Evolutionary conservation across 2,113 vertebrate species (phyloP), one percentile per base, ranked within the genome.

Genomic region (Trogon melanurus): DNA sequence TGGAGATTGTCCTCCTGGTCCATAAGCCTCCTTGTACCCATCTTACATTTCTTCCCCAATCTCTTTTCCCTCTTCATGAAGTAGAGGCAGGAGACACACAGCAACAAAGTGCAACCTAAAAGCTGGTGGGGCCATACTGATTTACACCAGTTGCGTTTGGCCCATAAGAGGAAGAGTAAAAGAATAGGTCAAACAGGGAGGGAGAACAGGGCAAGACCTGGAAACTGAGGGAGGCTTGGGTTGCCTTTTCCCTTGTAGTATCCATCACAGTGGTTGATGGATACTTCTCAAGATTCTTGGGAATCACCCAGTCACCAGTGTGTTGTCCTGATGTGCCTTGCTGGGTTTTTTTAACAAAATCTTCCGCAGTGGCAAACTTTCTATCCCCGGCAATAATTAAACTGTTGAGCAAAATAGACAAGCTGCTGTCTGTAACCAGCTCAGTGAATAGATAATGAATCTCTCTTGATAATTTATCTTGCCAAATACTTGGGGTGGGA

Each of bases 391-490:
- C 58, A 78, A 19, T 96, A 78, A 85, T 83, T 70, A 75, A 88
- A 89, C 60, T 60, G 58, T 76, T 73, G 56, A 88, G 48, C 48
- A 90, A 88, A 95, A 88, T 4, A 94, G 58, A 78, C 64, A 96
- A 85, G 79, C 67, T 89, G 44, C 47, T 90, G 67, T 61, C 38
- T 88, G 60, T 80, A 80, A 58, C 64, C 32, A 86, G 44, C 20
- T 86, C 44, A 51, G 60, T 67, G 61, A 93, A 82, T 18, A 86
- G 65, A 65, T 80, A 58, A 70, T 51, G 1, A 62, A 44, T 53
- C 19, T 85, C 34, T 88, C 17, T 34, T 30, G 30, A 34, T 61
- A 85, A 18, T 67, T 76, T 47, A 36, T 57, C 57, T 48, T 75
- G 66, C n/a, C 85, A 23, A 82, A 50, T 18, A 61, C n/a, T 87